phyloP scores from a whole-genome alignment of 2,888 invertebrate species.

The Aradus depressus region DNA sequence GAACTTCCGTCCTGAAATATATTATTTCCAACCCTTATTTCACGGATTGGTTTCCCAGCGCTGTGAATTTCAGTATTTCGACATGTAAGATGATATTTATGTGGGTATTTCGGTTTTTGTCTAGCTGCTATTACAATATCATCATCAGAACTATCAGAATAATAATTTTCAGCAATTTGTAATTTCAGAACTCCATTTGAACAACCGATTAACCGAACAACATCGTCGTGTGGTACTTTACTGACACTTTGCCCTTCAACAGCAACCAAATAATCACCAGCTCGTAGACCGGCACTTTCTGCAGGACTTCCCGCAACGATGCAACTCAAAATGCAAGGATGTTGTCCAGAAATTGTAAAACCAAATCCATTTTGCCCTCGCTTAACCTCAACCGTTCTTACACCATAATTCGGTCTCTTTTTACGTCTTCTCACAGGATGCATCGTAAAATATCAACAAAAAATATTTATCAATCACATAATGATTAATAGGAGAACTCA shows the following conservation, averaged over 20 bases:
- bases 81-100: constrained; percentile 35
- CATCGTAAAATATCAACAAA: no score
- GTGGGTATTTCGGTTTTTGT: constrained; percentile 49
- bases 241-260: constrained; percentile 87
- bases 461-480: no score
- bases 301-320: constrained; percentile 85
- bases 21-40: constrained; percentile 43
- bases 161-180: constrained; percentile 78
- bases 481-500: no score
- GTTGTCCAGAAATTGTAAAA: constrained; percentile 95
- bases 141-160: constrained; percentile 75
- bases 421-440: constrained; percentile 53
- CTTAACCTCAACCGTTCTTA: constrained; percentile 71
- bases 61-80: constrained; percentile 35
- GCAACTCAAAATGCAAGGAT: constrained; percentile 88
- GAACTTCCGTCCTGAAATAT: constrained; percentile 35
- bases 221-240: constrained; percentile 85
- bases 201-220: constrained; percentile 79
- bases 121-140: constrained; percentile 51
- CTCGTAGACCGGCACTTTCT: constrained; percentile 75
- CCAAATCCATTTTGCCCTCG: constrained; percentile 86
- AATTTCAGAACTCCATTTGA: constrained; percentile 71
- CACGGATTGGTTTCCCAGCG: constrained; percentile 42
- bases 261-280: constrained; percentile 84
- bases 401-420: constrained; percentile 60